Conservation (phyloP, 2,888 invertebrate genomes). For the Tachystola acroxantha region DNA sequence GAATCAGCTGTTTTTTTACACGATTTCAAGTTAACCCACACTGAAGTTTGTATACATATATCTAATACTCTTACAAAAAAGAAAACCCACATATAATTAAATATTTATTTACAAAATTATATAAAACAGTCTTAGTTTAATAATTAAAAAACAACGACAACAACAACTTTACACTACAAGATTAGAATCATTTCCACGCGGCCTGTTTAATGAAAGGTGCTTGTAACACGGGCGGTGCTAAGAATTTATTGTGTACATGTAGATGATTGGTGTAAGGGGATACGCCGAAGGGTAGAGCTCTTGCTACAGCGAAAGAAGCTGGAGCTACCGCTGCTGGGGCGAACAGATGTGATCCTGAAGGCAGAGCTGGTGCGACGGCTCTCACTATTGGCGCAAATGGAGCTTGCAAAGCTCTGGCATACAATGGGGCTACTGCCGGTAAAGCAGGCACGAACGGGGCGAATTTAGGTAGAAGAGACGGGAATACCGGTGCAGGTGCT, state of each 20-base stretch:
- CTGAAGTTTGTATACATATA: no score
- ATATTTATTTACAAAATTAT: slow-evolving; percentile 39
- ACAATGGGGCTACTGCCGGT: slow-evolving; percentile 35
- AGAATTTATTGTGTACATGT: slow-evolving; percentile 49
- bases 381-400: slow-evolving; percentile 33
- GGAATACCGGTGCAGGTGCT: slow-evolving; percentile 19
- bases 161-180: slow-evolving; percentile 18
- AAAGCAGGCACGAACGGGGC: slow-evolving; percentile 19
- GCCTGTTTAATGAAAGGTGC: slow-evolving; percentile 40
- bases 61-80: no score
- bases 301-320: slow-evolving; percentile 39
- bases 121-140: slow-evolving; percentile 28
- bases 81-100: background rate
- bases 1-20: no score
- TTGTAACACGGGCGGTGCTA: slow-evolving; percentile 35
- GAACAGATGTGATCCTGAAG: slow-evolving; percentile 30
- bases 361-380: slow-evolving; percentile 23
- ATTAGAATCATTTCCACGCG: slow-evolving; percentile 62
- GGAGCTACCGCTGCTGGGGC: slow-evolving; percentile 29
- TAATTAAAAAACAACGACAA: slow-evolving; percentile 25
- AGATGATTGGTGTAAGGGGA: slow-evolving; percentile 35
- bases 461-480: background rate
- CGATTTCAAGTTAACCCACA: no score
- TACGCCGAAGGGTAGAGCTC: slow-evolving; percentile 29
- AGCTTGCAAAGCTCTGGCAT: slow-evolving; percentile 23